These are phyloP conservation scores for Aphelinus certus DNA, from an alignment of 1,140 invertebrate species.

Conservation along the genomic window DNA sequence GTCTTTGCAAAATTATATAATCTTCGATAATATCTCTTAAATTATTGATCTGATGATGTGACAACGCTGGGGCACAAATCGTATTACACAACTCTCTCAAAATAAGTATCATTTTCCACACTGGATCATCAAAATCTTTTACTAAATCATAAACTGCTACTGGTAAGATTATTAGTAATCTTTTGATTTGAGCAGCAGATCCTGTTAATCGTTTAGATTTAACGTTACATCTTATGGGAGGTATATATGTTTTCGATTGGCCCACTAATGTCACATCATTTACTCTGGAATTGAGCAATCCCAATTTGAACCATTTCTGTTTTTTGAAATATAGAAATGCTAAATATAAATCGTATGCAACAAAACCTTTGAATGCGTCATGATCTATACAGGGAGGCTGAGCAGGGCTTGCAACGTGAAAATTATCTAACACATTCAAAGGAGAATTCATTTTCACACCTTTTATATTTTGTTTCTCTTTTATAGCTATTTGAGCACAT, in stretches of 20 bases:
- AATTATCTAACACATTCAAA: slow-evolving; percentile 34
- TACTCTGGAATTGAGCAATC: slow-evolving; percentile 24
- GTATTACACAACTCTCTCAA: slow-evolving; percentile 7
- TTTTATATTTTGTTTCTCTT: slow-evolving; percentile 11
- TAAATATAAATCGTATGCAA: slow-evolving; percentile 28
- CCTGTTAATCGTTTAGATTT: slow-evolving; percentile 20
- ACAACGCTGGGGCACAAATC: slow-evolving; percentile 28
- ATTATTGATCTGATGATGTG: slow-evolving; percentile 29
- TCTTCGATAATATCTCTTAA: background rate
- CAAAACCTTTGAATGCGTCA: slow-evolving; percentile 34
- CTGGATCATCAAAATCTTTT: slow-evolving; percentile 15
- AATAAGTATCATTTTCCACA: slow-evolving; percentile 8
- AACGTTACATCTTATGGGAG: background rate
- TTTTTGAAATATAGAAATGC: slow-evolving; percentile 35
- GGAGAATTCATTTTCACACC: slow-evolving; percentile 28
- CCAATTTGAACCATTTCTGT: slow-evolving; percentile 21
- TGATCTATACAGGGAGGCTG: slow-evolving; percentile 35
- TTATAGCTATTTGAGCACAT: slow-evolving; percentile 15
- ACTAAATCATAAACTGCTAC: slow-evolving; percentile 13
- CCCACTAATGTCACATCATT: slow-evolving; percentile 3
- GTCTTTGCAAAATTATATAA: background rate
- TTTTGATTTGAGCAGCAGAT: slow-evolving; percentile 14
- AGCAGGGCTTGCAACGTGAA: slow-evolving; percentile 37
- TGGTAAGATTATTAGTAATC: slow-evolving; percentile 15
- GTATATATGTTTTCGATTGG: background rate